Evolutionary conservation across 2,113 vertebrate genomes (phyloP).

Genomic region (Lynx canadensis): DNA sequence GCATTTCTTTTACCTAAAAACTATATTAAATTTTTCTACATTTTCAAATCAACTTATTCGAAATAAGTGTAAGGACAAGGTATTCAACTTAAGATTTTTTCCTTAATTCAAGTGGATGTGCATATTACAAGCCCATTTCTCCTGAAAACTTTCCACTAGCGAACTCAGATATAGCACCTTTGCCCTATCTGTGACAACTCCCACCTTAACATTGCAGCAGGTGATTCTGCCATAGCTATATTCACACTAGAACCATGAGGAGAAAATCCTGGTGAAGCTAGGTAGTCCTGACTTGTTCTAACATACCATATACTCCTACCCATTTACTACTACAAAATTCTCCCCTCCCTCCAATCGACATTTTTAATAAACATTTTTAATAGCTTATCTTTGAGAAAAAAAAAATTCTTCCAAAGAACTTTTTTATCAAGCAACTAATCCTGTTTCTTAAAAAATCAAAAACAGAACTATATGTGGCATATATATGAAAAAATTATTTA

Average conservation of each 20-base stretch:
- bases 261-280: not conserved
- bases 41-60: not conserved
- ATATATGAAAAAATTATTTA: not conserved
- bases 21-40: not conserved
- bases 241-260: not conserved
- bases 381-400: not conserved
- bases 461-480: not conserved
- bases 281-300: not conserved
- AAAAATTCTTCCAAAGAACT: not conserved
- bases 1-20: not conserved
- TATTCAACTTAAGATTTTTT: not conserved
- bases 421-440: not conserved
- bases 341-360: not conserved
- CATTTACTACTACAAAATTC: not conserved
- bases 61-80: not conserved
- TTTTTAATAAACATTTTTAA: not conserved
- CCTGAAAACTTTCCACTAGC: not conserved
- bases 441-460: conserved; percentile 26
- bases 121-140: not conserved
- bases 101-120: not conserved
- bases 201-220: not conserved
- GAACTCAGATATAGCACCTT: not conserved
- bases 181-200: not conserved
- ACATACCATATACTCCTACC: not conserved
- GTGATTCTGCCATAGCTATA: not conserved